phyloP scores from a whole-genome alignment of 2,797 vertebrate species.

The Microctenopoma stevenorrisi region DNA sequence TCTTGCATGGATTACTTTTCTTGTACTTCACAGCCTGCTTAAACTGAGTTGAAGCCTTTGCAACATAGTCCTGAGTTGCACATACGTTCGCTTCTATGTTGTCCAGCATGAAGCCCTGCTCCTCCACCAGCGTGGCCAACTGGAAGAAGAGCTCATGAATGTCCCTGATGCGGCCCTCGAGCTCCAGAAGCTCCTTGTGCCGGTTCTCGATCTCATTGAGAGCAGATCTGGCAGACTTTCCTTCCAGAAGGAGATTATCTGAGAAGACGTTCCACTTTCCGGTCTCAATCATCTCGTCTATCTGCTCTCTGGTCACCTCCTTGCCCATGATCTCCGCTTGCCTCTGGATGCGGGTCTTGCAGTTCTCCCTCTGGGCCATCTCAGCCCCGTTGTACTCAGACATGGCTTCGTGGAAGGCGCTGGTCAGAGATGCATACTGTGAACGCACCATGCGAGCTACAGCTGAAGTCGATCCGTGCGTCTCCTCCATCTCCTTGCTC shows the following conservation, averaged over 20 bases:
- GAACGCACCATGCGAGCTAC: slow-evolving; percentile 87
- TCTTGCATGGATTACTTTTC: slow-evolving; percentile 89
- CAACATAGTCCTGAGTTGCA: slow-evolving; percentile 88
- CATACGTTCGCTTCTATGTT: slow-evolving; percentile 90
- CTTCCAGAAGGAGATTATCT: slow-evolving; percentile 90
- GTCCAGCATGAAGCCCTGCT: slow-evolving; percentile 90
- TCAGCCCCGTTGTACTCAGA: slow-evolving; percentile 92
- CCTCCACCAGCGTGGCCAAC: slow-evolving; percentile 92
- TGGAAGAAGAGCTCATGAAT: slow-evolving; percentile 94
- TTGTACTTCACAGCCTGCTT: slow-evolving; percentile 89
- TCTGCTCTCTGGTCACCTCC: slow-evolving; percentile 90
- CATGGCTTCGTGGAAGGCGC: slow-evolving; percentile 89
- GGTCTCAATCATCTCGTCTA: slow-evolving; percentile 97
- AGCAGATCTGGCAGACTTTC: slow-evolving; percentile 87
- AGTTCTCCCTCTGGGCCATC: slow-evolving; percentile 93
- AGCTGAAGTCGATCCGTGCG: slow-evolving; percentile 82
- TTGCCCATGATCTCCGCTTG: slow-evolving; percentile 98
- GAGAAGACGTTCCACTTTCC: slow-evolving; percentile 97
- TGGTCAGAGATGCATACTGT: slow-evolving; percentile 86
- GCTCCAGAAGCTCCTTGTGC: slow-evolving; percentile 92
- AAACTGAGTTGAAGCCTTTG: slow-evolving; percentile 83
- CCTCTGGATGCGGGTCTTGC: slow-evolving; percentile 94
- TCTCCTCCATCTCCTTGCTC: slow-evolving; percentile 83
- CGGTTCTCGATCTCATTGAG: slow-evolving; percentile 94
- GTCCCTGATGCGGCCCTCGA: slow-evolving; percentile 93